phyloP scores from a whole-genome alignment of 2,888 invertebrate species.

The Leucophenga maculata region DNA sequence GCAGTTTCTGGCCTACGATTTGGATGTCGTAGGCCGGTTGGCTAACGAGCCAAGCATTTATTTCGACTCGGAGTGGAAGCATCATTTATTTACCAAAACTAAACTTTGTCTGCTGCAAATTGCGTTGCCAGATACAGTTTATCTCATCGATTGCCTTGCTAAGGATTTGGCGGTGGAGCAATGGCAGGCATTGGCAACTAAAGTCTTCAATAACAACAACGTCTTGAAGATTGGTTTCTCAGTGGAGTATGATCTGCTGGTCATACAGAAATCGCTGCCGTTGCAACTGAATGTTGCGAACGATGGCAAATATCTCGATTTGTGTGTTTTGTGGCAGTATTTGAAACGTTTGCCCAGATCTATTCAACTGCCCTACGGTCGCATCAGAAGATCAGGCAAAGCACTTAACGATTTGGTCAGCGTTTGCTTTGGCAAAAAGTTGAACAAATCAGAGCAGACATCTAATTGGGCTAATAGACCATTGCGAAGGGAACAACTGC shows the following conservation, averaged over 20 bases:
- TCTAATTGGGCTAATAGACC: constrained; percentile 93
- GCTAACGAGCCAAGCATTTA: constrained; percentile 76
- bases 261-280: constrained; percentile 77
- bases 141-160: constrained; percentile 84
- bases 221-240: constrained; percentile 82
- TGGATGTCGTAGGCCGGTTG: constrained; percentile 74
- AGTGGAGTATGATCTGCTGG: constrained; percentile 74
- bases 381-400: constrained; percentile 73
- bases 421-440: constrained; percentile 81
- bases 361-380: constrained; percentile 76
- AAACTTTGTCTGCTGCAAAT: constrained; percentile 87
- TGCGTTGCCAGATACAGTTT: constrained; percentile 81
- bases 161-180: constrained; percentile 75
- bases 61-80: constrained; percentile 94
- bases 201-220: constrained; percentile 82
- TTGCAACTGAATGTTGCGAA: constrained; percentile 71
- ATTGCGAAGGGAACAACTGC: constrained; percentile 82
- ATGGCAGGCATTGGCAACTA: constrained; percentile 79
- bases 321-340: constrained; percentile 76
- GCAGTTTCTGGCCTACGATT: constrained; percentile 61
- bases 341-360: constrained; percentile 72
- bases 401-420: constrained; percentile 84
- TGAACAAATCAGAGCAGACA: constrained; percentile 91
- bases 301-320: constrained; percentile 75
- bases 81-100: constrained; percentile 81